Conservation (phyloP, 2,888 invertebrate genomes). For the Scaeva pyrastri region DNA sequence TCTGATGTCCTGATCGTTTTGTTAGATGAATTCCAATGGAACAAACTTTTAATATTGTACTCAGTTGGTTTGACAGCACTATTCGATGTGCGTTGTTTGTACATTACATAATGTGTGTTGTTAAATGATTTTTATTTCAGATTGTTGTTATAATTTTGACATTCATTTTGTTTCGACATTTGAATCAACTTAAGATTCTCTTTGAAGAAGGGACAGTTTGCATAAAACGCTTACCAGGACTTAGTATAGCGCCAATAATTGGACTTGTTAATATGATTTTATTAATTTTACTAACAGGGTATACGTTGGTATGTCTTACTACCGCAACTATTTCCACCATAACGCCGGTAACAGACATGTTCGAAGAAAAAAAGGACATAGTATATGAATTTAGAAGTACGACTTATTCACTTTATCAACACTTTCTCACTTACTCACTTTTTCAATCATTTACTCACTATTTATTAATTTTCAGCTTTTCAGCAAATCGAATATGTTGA, state of each 20-base stretch:
- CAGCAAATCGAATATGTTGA: constrained; percentile 89
- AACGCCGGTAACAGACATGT: not conserved
- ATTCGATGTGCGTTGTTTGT: not conserved
- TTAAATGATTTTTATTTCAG: not conserved
- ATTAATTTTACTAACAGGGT: not conserved
- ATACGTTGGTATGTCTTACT: constrained; percentile 6
- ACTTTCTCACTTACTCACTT: too few species aligned
- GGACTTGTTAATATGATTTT: not conserved
- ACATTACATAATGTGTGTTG: too few species aligned
- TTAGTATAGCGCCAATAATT: not conserved
- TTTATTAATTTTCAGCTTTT: too few species aligned
- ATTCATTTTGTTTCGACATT: not conserved
- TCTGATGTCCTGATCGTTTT: too few species aligned
- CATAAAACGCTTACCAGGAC: not conserved
- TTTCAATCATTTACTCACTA: too few species aligned
- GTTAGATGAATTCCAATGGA: not conserved
- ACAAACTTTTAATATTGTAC: not conserved
- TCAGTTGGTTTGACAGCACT: not conserved
- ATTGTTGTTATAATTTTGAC: not conserved
- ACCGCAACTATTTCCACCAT: not conserved
- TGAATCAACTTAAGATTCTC: not conserved
- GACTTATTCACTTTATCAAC: too few species aligned
- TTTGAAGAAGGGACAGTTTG: not conserved
- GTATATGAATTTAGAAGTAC: not conserved
- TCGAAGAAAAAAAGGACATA: not conserved